Evolutionary conservation across 2,797 vertebrate species (phyloP), one percentile per base, ranked within the genome.

Genomic region (Scolopax bukidnonensis): DNA sequence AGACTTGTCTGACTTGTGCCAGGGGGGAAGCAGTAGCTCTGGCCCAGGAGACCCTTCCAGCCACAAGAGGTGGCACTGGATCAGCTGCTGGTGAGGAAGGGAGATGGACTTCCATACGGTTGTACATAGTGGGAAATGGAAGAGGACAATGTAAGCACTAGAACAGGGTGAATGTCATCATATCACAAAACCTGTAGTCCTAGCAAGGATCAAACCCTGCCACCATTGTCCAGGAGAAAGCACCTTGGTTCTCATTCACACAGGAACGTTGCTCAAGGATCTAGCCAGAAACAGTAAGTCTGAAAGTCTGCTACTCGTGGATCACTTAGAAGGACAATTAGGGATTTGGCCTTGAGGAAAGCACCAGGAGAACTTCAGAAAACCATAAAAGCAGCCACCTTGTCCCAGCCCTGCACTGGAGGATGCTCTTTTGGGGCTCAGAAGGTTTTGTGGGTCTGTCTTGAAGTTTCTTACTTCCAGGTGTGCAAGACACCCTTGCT

Each of bases 401-500:
- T 53, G 38, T 64, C 27, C 15, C 50, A 59, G 36, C 10, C 32
- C 17, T 84, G 27, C 12, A 15, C 28, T 38, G 50, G 60, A 91
- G 24, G 19, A 50, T 12, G 9, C 4, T 65, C 19, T 67, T 85
- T 28, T 4, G 51, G 13, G 19, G 18, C 17, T 77, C 21, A 41
- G 70, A 63, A 16, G 11, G 16, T 63, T 40, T 51, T 83, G 27
- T 30, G 9, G 32, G 68, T 80, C 53, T 27, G 17, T 4, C 8
- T 41, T 61, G 27, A 84, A 59, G n/a, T 53, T 80, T 67, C 33
- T 64, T 40, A n/a, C 20, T 65, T 74, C 53, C 45, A 20, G 27
- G 12, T 64, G 13, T 54, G 12, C 1, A 15, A 57, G 27, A 50
- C 28, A 36, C 2, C 13, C 43, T 89, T 0, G 0, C 6, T 5